phyloP scores from a whole-genome alignment of 2,888 invertebrate genomes.

The Drosophila neotestacea region DNA sequence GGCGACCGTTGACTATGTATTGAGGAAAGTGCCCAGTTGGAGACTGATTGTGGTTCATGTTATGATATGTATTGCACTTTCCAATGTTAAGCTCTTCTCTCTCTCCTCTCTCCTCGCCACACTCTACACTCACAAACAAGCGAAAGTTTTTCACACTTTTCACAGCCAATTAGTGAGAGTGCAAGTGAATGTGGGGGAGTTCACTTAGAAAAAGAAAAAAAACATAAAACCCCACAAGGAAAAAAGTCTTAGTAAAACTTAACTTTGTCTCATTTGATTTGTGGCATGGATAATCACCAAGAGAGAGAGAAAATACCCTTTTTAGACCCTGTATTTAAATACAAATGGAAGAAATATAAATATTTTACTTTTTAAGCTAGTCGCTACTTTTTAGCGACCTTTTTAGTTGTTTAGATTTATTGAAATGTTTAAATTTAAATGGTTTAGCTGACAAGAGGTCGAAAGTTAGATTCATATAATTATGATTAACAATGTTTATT shows the following conservation, averaged over 20 bases:
- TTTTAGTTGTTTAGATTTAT: too few species aligned
- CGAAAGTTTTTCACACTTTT: constrained; percentile 69
- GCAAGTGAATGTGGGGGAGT: constrained; percentile 29
- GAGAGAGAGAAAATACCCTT: not conserved
- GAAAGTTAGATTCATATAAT: too few species aligned
- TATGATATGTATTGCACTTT: constrained; percentile 52
- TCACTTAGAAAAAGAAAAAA: not conserved
- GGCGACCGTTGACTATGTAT: constrained; percentile 15
- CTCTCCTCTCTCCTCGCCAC: not conserved
- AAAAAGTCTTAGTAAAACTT: not conserved
- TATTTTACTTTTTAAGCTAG: too few species aligned
- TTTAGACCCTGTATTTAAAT: not conserved
- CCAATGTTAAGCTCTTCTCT: constrained; percentile 29
- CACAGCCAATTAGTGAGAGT: constrained; percentile 45
- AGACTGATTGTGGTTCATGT: constrained; percentile 36
- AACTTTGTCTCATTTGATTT: not conserved
- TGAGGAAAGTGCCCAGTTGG: constrained; percentile 48
- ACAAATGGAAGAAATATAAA: too few species aligned
- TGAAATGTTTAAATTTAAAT: too few species aligned
- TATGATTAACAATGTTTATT: too few species aligned
- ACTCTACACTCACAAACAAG: constrained; percentile 21
- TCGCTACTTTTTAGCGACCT: too few species aligned
- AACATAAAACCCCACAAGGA: not conserved
- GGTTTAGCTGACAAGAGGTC: too few species aligned
- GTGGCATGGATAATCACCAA: not conserved